These are phyloP conservation scores for Drosophila aldrichi DNA, from an alignment of 2,888 invertebrate species.

Conservation along the genomic window DNA sequence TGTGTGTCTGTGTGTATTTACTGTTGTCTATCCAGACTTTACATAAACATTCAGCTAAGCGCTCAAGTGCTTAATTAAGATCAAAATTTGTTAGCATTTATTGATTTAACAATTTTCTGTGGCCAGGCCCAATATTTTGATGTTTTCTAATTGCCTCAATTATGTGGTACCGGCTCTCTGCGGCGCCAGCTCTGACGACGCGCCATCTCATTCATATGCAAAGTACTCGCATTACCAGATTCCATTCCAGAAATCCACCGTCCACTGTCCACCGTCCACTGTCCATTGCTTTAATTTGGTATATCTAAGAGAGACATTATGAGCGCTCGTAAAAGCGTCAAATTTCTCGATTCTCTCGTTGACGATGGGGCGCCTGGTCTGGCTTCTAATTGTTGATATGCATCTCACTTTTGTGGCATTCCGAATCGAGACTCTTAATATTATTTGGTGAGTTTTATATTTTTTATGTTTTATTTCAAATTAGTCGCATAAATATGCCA, in stretches of 20 bases:
- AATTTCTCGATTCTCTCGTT: slow-evolving; percentile 69
- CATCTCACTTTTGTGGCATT: slow-evolving; percentile 57
- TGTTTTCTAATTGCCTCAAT: slow-evolving; percentile 81
- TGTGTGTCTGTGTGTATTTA: slow-evolving; percentile 1
- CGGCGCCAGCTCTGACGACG: slow-evolving; percentile 64
- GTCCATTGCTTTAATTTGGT: slow-evolving; percentile 80
- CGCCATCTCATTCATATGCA: slow-evolving; percentile 74
- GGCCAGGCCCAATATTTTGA: slow-evolving; percentile 71
- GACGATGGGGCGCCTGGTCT: slow-evolving; percentile 48
- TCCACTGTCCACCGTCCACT: slow-evolving; percentile 35
- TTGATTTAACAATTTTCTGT: slow-evolving; percentile 70
- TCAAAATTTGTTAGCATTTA: slow-evolving; percentile 66
- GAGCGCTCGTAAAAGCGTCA: slow-evolving; percentile 79
- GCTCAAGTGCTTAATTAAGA: slow-evolving; percentile 79
- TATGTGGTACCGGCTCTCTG: slow-evolving; percentile 47
- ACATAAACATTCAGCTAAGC: slow-evolving; percentile 66
- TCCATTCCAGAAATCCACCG: slow-evolving; percentile 36
- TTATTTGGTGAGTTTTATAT: slow-evolving; percentile 82
- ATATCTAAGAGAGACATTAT: slow-evolving; percentile 79
- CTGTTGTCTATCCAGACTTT: slow-evolving; percentile 48
- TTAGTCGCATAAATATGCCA: slow-evolving; percentile 79
- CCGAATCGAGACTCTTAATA: slow-evolving; percentile 72
- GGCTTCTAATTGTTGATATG: slow-evolving; percentile 69
- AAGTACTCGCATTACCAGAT: slow-evolving; percentile 58
- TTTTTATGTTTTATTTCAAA: slow-evolving; percentile 75